Percentiles rank a stretch among this genome's conserved stretches.
Conservation (phyloP, 2,113 vertebrate species). For the Sinosuthora webbiana region DNA sequence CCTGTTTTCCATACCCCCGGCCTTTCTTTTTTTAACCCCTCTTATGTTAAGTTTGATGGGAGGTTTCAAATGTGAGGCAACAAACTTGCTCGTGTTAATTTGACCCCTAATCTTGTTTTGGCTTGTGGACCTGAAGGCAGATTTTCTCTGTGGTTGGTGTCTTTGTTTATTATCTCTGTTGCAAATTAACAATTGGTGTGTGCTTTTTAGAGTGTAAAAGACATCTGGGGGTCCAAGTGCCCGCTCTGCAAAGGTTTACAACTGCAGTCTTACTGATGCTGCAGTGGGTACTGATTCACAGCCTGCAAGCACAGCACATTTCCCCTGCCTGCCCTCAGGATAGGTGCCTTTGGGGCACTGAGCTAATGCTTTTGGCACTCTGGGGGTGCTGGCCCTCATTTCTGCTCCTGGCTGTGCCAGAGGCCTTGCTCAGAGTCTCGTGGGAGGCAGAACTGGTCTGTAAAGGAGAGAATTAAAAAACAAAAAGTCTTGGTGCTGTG, state of each 20-base stretch:
- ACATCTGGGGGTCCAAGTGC: neutral
- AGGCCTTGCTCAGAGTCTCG: neutral
- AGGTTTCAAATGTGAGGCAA: neutral
- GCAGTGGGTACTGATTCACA: neutral
- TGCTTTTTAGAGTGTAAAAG: neutral
- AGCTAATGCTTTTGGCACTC: neutral
- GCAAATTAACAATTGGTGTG: neutral
- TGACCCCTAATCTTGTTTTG: neutral
- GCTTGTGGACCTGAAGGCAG: neutral
- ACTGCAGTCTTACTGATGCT: neutral
- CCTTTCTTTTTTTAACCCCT: constrained; percentile 17
- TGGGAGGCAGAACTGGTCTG: neutral
- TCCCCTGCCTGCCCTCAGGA: neutral
- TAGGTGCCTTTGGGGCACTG: neutral
- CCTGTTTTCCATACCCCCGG: neutral
- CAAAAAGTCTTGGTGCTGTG: neutral
- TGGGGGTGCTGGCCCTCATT: neutral
- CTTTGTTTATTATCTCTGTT: neutral
- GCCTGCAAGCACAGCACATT: neutral
- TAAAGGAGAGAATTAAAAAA: neutral
- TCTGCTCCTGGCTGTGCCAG: neutral
- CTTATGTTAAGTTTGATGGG: neutral
- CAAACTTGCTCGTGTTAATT: neutral
- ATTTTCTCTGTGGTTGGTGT: neutral
- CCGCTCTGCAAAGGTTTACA: neutral